These are phyloP conservation scores for Enteromius anoplus DNA, from an alignment of 2,797 vertebrate genomes.

Conservation along the genomic window DNA sequence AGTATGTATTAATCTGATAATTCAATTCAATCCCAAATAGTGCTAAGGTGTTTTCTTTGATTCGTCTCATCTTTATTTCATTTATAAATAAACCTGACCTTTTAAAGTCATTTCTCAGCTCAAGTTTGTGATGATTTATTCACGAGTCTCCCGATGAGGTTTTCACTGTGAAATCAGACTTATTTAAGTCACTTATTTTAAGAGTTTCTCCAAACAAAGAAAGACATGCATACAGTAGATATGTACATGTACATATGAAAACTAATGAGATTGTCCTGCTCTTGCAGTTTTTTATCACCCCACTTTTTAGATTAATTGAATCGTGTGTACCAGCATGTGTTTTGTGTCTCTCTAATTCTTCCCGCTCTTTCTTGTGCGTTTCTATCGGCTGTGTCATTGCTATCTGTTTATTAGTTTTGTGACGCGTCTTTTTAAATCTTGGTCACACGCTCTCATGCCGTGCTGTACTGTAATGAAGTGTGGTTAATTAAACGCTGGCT, in stretches of 20 bases:
- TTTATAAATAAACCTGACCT: not conserved
- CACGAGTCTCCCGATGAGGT: not conserved
- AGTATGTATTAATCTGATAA: not conserved
- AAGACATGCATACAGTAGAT: too few species aligned
- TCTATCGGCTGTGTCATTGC: conserved; percentile 45
- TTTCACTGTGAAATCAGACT: not conserved
- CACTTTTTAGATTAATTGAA: conserved; percentile 73
- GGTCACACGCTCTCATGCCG: conserved; percentile 11
- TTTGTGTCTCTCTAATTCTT: conserved; percentile 49
- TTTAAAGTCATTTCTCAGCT: not conserved
- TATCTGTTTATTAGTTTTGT: conserved; percentile 46
- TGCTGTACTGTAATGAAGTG: not conserved
- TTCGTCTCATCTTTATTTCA: not conserved
- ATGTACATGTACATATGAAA: conserved; percentile 48
- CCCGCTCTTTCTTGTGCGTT: conserved; percentile 49
- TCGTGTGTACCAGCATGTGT: conserved; percentile 67
- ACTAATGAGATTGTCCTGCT: conserved; percentile 63
- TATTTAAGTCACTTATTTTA: not conserved
- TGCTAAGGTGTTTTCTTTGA: not conserved
- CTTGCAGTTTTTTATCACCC: not conserved
- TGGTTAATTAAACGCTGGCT: conserved; percentile 18
- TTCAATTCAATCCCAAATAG: not conserved
- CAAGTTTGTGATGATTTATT: not conserved
- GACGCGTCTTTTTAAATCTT: conserved; percentile 41
- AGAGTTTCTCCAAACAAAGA: not conserved